Evolutionary conservation across 1,140 invertebrate species (phyloP).

Genomic region (Drosophila sucinea): DNA sequence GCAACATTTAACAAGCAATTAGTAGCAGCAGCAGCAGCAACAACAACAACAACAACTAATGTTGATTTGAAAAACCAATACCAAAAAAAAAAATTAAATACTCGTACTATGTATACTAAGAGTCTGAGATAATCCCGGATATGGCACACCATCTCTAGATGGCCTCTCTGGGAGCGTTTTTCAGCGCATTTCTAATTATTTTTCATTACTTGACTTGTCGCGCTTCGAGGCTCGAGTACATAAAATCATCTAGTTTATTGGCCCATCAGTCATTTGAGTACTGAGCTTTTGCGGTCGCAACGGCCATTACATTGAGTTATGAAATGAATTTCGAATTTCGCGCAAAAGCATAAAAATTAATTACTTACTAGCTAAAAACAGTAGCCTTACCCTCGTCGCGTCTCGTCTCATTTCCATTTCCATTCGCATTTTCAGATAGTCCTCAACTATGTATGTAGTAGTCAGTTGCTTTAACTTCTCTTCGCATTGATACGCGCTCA

Average conservation of each 20-base stretch:
- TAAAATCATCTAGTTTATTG: slow-evolving; percentile 81
- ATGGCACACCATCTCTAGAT: slow-evolving; percentile 19
- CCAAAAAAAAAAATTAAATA: neutral
- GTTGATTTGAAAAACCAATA: slow-evolving; percentile 50
- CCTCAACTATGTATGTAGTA: neutral
- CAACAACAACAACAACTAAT: slow-evolving; percentile 33
- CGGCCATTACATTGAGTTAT: slow-evolving; percentile 78
- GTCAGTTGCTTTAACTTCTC: slow-evolving; percentile 20
- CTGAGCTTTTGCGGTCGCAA: slow-evolving; percentile 70
- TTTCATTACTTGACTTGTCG: slow-evolving; percentile 78
- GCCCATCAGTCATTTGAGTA: slow-evolving; percentile 71
- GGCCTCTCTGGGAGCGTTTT: slow-evolving; percentile 24
- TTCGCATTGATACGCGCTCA: slow-evolving; percentile 69
- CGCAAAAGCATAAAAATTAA: slow-evolving; percentile 71
- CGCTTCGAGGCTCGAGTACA: slow-evolving; percentile 57
- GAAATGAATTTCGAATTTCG: slow-evolving; percentile 81
- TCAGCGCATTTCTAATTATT: slow-evolving; percentile 77
- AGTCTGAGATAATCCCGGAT: slow-evolving; percentile 23
- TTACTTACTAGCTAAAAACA: slow-evolving; percentile 72
- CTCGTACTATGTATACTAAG: neutral
- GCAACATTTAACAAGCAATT: slow-evolving; percentile 63
- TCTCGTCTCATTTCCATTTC: neutral
- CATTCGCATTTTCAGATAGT: neutral
- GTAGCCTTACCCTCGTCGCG: slow-evolving; percentile 21
- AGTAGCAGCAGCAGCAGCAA: slow-evolving; percentile 37